Base-by-base conservation (phyloP, 2,797 vertebrate genomes). In the Sebastes umbrosus region DNA sequence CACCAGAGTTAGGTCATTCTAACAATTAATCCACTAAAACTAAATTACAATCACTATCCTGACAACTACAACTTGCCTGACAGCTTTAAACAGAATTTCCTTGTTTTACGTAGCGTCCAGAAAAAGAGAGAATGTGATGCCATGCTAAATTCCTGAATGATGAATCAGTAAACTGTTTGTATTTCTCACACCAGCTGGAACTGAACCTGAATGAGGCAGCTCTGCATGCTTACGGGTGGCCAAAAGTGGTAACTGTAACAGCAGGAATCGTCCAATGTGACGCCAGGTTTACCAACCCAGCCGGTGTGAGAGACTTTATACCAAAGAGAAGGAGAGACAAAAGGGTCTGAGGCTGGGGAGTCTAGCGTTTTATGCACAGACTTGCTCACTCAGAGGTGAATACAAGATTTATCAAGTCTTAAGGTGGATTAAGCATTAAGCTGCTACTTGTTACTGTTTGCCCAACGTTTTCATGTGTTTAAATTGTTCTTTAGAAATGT, bases 1-100 rank as follows among this genome's bases (percentile, higher is more conserved):
- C 58, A 70, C 60, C 71, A 78, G 43, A 75, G 85, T 60, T 57
- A 12, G 54, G 39, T n/a, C 13, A 22, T 62, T 69, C 18, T 22
- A 71, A 66, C 43, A 74, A 80, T 62, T 27, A 72, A 79, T 80
- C 77, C 72, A 50, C 57, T 46, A 67, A 77, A 76, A 69, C n/a
- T 24, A 54, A 75, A 76, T 36, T 68, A n/a, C 66, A 67, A 84
- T 71, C 69, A 55, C 24, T 18, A 24, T 5, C 27, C n/a, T 39
- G 22, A 60, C 20, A 20, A 34, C 29, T 24, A 14, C 5, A 67
- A 24, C 46, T 27, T 27, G 20, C 16, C 50, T 34, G 32, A 24
- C 4, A 24, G 36, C 25, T 34, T 25, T 14, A 57, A 73, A 59
- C 58, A 32, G n/a, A 39, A 70, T 50, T 11, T 50, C 1, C n/a